phyloP scores from a whole-genome alignment of 2,797 vertebrate species.

The Chelmon rostratus region DNA sequence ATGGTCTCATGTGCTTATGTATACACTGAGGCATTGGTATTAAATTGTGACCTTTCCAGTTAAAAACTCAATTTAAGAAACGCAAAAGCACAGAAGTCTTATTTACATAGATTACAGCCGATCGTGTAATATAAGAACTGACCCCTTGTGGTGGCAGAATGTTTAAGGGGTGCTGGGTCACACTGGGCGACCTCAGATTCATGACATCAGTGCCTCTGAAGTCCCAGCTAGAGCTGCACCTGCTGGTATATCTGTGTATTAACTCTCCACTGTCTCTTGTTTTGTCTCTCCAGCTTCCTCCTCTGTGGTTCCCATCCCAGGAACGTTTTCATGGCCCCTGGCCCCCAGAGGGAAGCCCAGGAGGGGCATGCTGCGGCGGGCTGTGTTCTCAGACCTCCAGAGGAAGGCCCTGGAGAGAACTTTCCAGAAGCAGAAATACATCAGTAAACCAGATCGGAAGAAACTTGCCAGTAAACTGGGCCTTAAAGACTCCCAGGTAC shows the following conservation, averaged over 20 bases:
- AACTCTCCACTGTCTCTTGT: not conserved
- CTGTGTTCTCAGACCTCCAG: constrained; percentile 98
- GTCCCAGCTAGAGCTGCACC: not conserved
- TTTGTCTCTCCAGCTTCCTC: constrained; percentile 73
- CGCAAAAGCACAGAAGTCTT: not conserved
- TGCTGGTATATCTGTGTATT: not conserved
- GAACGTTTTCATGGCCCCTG: constrained; percentile 96
- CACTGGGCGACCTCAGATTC: too few relatives aligned
- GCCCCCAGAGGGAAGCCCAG: constrained; percentile 94
- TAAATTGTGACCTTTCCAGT: too few relatives aligned
- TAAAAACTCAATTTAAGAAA: too few relatives aligned
- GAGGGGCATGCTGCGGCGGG: constrained; percentile 95
- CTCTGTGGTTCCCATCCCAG: constrained; percentile 93
- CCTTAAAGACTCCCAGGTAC: constrained; percentile 97
- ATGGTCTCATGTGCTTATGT: too few relatives aligned
- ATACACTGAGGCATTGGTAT: too few relatives aligned
- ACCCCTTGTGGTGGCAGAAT: too few relatives aligned
- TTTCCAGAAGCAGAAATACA: constrained; percentile 99
- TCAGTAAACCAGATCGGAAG: constrained; percentile 98
- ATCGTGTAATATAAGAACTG: too few relatives aligned
- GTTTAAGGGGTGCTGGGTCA: too few relatives aligned
- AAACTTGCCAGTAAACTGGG: constrained; percentile 94
- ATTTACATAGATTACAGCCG: not conserved
- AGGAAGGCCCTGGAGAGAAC: constrained; percentile 97
- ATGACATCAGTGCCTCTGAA: not conserved